These are phyloP conservation scores for Eulemur albifrons DNA, from an alignment of 2,797 vertebrate species.

Conservation along the genomic window DNA sequence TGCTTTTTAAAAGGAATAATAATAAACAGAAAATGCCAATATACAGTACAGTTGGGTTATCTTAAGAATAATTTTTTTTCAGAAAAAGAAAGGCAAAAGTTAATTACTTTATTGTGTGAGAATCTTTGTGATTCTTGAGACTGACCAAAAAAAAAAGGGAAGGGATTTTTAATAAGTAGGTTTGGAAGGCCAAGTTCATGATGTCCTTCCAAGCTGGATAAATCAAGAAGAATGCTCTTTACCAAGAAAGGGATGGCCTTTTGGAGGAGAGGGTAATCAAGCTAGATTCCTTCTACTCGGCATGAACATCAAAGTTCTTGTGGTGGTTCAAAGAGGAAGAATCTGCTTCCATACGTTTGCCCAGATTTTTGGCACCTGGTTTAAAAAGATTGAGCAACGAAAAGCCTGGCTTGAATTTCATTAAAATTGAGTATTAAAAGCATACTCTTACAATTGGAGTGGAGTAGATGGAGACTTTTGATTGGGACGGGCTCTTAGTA, in stretches of 20 bases:
- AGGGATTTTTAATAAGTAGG: slow-evolving; percentile 54
- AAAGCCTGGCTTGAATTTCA: slow-evolving; percentile 52
- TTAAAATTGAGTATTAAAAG: slow-evolving; percentile 58
- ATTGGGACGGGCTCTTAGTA: background rate
- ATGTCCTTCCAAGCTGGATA: slow-evolving; percentile 67
- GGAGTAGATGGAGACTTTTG: slow-evolving; percentile 23
- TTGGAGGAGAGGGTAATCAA: slow-evolving; percentile 49
- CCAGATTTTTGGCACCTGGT: slow-evolving; percentile 56
- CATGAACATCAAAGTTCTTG: slow-evolving; percentile 46
- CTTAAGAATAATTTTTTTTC: slow-evolving; percentile 24
- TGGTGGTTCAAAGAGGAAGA: background rate
- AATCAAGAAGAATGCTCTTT: slow-evolving; percentile 58
- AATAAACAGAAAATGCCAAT: background rate
- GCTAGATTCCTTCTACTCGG: slow-evolving; percentile 52
- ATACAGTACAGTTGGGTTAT: background rate
- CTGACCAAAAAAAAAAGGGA: background rate
- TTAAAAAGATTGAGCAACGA: slow-evolving; percentile 61
- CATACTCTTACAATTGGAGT: slow-evolving; percentile 30
- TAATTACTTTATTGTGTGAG: slow-evolving; percentile 42
- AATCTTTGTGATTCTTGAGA: slow-evolving; percentile 42
- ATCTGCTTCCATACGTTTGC: slow-evolving; percentile 51
- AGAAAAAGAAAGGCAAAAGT: slow-evolving; percentile 5
- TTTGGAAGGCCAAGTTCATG: slow-evolving; percentile 55
- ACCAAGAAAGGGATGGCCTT: slow-evolving; percentile 51
- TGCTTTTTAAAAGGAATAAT: background rate